A percentile compares a stretch with the other conserved stretches of the same genome.
phyloP scores from a whole-genome alignment of 2,888 invertebrate species.

The Caenorhabditis sp. region DNA sequence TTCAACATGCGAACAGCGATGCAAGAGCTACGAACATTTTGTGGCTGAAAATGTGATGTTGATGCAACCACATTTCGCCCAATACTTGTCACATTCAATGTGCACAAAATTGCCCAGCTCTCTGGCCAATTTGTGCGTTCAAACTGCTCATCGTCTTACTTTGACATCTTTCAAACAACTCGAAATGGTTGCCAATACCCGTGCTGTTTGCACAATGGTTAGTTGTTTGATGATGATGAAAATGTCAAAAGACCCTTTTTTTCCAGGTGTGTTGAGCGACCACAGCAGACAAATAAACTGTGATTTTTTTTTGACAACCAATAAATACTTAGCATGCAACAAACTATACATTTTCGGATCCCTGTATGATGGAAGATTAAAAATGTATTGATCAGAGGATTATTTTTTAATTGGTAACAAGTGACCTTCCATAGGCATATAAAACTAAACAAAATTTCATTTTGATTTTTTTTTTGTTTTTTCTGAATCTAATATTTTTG shows the following conservation, averaged over 20 bases:
- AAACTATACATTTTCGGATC: no score
- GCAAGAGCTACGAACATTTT: conserved; percentile 19
- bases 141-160: conserved; percentile 15
- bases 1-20: conserved; percentile 18
- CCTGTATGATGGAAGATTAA: no score
- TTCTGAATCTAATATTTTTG: no score
- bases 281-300: conserved; percentile 2
- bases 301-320: background rate
- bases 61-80: conserved; percentile 21
- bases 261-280: conserved; percentile 12
- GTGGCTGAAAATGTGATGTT: conserved; percentile 15
- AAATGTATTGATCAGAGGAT: no score
- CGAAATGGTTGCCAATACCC: conserved; percentile 19
- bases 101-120: conserved; percentile 34
- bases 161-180: conserved; percentile 16
- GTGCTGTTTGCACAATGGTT: conserved; percentile 27
- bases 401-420: no score
- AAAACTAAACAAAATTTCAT: no score
- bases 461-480: no score
- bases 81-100: background rate
- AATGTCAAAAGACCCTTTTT: background rate
- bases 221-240: background rate
- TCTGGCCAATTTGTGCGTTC: conserved; percentile 18
- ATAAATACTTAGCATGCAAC: background rate
- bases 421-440: no score